Evolutionary conservation across 2,113 vertebrate genomes (phyloP).

Genomic region (Benitochromis conjunctus): DNA sequence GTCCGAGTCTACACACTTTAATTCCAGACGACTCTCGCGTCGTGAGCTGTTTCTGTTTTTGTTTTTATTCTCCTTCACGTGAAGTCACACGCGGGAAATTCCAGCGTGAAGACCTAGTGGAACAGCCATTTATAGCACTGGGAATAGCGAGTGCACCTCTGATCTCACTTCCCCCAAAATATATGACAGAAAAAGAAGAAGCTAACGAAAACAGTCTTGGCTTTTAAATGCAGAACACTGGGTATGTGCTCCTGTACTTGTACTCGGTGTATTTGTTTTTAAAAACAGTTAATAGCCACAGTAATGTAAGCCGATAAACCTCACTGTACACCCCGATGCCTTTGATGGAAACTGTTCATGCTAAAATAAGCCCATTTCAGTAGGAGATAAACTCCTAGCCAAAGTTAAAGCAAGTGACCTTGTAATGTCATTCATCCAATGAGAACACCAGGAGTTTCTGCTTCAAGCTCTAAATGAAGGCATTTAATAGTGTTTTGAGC

Average conservation of each 20-base stretch:
- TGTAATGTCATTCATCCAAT: neutral
- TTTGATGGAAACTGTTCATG: neutral
- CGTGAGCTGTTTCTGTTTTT: neutral
- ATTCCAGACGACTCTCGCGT: neutral
- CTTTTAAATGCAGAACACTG: neutral
- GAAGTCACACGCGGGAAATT: conserved; percentile 29
- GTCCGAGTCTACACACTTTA: neutral
- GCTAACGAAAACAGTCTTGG: neutral
- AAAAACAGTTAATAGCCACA: neutral
- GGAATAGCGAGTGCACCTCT: neutral
- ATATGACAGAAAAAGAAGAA: neutral
- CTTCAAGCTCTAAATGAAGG: neutral
- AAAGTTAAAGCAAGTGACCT: neutral
- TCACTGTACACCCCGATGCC: neutral
- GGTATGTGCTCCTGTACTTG: neutral
- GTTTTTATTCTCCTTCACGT: neutral
- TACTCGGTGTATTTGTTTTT: neutral
- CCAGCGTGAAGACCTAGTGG: neutral
- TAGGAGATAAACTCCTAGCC: neutral
- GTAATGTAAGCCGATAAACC: neutral
- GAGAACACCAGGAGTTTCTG: neutral
- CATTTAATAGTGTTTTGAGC: neutral
- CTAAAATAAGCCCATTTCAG: neutral
- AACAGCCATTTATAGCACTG: neutral
- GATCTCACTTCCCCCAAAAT: neutral